These are phyloP conservation scores for Drosophila tripunctata DNA, from an alignment of 2,888 invertebrate genomes.

Conservation along the genomic window DNA sequence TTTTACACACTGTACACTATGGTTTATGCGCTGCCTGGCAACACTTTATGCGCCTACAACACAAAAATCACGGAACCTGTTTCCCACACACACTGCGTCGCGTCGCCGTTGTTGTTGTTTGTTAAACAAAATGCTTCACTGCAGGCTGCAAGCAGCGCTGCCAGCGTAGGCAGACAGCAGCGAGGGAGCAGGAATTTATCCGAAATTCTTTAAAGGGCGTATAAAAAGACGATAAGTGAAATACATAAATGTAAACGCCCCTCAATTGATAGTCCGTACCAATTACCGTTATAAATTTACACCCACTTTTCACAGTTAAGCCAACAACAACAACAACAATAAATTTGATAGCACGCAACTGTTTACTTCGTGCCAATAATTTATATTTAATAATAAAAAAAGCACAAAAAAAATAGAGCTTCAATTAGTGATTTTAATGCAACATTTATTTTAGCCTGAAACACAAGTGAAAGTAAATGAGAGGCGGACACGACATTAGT, in stretches of 20 bases:
- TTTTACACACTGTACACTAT: conserved; percentile 19
- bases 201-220: conserved; percentile 59
- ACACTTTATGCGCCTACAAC: conserved; percentile 38
- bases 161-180: conserved; percentile 5
- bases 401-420: conserved; percentile 11
- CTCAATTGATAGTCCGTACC: conserved; percentile 33
- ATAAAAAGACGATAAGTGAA: conserved; percentile 43
- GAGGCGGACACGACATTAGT: conserved; percentile 18
- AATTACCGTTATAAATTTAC: conserved; percentile 41
- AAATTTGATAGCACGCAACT: conserved; percentile 9
- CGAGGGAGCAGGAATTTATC: conserved; percentile 49
- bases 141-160: conserved; percentile 21
- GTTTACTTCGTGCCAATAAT: conserved; percentile 34
- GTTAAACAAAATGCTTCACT: conserved; percentile 51
- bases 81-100: conserved; percentile 6
- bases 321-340: conserved; percentile 15
- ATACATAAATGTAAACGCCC: conserved; percentile 42
- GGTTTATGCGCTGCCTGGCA: conserved; percentile 37
- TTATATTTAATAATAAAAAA: conserved; percentile 12
- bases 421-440: conserved; percentile 63
- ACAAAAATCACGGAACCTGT: conserved; percentile 41
- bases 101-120: conserved; percentile 44
- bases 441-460: conserved; percentile 55
- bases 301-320: conserved; percentile 60
- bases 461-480: conserved; percentile 67